phyloP scores from a whole-genome alignment of 2,888 invertebrate species.

The Lithophane ornitopus region DNA sequence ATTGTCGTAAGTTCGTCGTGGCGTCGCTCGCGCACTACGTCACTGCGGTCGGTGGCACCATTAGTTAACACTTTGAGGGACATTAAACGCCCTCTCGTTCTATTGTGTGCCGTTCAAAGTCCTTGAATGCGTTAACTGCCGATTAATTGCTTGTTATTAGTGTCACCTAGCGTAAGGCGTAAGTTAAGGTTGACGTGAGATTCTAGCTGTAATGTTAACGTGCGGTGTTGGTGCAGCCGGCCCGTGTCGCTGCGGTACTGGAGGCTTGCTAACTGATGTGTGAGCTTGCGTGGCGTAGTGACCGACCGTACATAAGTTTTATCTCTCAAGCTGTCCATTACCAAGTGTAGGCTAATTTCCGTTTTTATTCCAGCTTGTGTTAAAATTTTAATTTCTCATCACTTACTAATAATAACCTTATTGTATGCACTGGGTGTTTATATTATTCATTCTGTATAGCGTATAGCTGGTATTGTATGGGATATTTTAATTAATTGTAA shows the following conservation, averaged over 20 bases:
- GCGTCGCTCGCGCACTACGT: constrained; percentile 47
- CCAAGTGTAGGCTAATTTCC: constrained; percentile 80
- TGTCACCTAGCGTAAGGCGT: constrained; percentile 55
- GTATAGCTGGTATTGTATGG: constrained; percentile 52
- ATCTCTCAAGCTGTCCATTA: constrained; percentile 79
- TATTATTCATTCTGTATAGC: constrained; percentile 75
- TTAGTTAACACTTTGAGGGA: background rate
- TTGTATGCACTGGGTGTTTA: constrained; percentile 88
- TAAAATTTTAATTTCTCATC: constrained; percentile 78
- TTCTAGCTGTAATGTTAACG: constrained; percentile 42
- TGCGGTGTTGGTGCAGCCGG: constrained; percentile 36
- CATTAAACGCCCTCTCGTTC: background rate
- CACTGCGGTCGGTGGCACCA: constrained; percentile 43
- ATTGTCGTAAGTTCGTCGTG: constrained; percentile 42
- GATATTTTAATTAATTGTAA: constrained; percentile 20
- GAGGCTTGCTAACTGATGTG: constrained; percentile 54
- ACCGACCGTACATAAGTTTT: constrained; percentile 52
- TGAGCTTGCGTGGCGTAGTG: constrained; percentile 63
- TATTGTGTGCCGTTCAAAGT: no score
- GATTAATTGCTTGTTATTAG: constrained; percentile 51
- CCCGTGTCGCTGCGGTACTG: constrained; percentile 13
- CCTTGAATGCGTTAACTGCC: background rate
- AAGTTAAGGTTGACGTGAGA: constrained; percentile 51
- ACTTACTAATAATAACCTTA: constrained; percentile 82
- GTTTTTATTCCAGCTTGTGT: constrained; percentile 84